Base-by-base conservation (phyloP, 2,113 vertebrate genomes). In the Triplophysa siluroides region DNA sequence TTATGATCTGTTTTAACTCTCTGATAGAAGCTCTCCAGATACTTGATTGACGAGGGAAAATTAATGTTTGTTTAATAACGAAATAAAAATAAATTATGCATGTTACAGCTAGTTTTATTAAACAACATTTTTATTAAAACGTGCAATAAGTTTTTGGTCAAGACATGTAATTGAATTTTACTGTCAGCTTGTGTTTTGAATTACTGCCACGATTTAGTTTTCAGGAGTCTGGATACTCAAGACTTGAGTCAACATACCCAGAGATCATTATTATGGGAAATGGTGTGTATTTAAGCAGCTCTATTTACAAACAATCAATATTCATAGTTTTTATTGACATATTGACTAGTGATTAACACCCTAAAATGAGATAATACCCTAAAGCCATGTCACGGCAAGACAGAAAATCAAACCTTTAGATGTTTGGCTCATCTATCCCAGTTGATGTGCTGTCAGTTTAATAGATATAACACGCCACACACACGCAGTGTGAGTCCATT, bases 301-400 rank as follows among this genome's bases (percentile, higher is more conserved):
- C 62, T 47, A 65, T 66, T 19, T 38, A 38, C 62, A 54, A 21
- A 16, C 26, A 54, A 54, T 75, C 73, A 63, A 58, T 63, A 19
- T 75, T 29, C 58, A 75, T 12, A 54, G 19, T 19, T 33, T 8
- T 1, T 65, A 77, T 66, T 77, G 75, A 12, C 75, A 54, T 54
- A 77, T 66, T 77, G 75, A 66, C 26, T 54, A 52, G 9, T 64
- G 62, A 77, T 77, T 77, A 77, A 19, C 45, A 65, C 50, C 62
- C 50, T 64, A 65, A 65, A 77, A 77, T 54, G 45, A 77, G 65
- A 12, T 77, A 66, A 77, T 77, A 64, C 61, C 75, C 62, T 77
- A 77, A 77, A 77, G 62, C 75, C 62, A 77, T 77, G 60, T 77
- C 62, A 65, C 19, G 26, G 75, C 8, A 12, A 77, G 45, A 77